phyloP scores from a whole-genome alignment of 2,113 vertebrate genomes.

The Columba janthina region DNA sequence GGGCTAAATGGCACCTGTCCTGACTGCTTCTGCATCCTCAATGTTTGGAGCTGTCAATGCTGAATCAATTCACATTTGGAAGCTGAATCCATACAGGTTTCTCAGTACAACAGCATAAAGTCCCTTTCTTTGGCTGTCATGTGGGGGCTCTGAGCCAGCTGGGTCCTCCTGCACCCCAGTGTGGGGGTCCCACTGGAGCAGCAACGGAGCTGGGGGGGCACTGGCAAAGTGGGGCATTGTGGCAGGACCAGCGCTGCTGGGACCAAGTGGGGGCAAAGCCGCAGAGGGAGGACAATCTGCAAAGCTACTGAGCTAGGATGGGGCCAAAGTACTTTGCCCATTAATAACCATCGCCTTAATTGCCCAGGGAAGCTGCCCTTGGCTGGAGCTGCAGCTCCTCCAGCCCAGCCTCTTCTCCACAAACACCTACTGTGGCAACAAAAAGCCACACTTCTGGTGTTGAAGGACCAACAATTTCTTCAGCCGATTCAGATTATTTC shows the following conservation, averaged over 20 bases:
- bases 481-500: neutral
- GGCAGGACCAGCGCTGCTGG: fast-evolving
- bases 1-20: neutral
- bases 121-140: neutral
- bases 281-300: neutral
- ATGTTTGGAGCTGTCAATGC: neutral
- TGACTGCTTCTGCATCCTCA: neutral
- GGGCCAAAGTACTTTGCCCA: neutral
- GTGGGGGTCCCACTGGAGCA: neutral
- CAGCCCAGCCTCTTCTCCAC: neutral
- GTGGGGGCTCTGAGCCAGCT: neutral
- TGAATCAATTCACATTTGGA: neutral
- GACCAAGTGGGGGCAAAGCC: neutral
- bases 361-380: neutral
- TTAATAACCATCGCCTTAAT: neutral
- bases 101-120: neutral
- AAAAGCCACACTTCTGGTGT: neutral
- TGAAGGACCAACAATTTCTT: neutral
- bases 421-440: too few relatives aligned
- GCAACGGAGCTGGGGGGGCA: fast-evolving
- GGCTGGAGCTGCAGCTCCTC: neutral
- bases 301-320: neutral
- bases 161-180: fast-evolving
- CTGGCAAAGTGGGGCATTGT: fast-evolving
- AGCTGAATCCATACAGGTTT: neutral